Percentiles rank a stretch among this genome's conserved stretches.
Conservation (phyloP, 2,888 invertebrate genomes). For the Orthosia incerta region DNA sequence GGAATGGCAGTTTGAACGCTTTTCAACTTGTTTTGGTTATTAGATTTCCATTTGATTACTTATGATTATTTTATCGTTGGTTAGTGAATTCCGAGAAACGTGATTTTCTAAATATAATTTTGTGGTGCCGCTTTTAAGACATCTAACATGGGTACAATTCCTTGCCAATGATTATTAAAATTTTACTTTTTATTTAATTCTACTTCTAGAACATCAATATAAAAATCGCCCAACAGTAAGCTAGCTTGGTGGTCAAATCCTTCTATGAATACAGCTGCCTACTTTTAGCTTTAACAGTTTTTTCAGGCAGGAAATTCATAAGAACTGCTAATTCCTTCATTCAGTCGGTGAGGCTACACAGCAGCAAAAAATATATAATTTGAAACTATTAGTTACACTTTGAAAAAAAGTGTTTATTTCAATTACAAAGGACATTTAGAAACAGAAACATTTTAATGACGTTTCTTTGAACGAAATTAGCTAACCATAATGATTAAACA, state of each 20-base stretch:
- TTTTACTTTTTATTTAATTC: too few relatives aligned
- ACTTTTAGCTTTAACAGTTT: not conserved
- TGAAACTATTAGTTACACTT: too few relatives aligned
- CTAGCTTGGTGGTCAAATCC: not conserved
- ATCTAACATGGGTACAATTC: not conserved
- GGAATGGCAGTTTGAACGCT: constrained; percentile 25
- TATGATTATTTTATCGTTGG: not conserved
- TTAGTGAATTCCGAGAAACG: not conserved
- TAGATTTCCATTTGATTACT: constrained; percentile 19
- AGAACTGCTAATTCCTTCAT: not conserved
- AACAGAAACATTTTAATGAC: not conserved
- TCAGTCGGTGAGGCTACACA: not conserved
- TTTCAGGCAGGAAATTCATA: not conserved
- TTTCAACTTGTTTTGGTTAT: constrained; percentile 16
- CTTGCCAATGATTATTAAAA: too few relatives aligned
- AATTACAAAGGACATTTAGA: too few relatives aligned
- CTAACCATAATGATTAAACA: not conserved
- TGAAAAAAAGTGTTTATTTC: too few relatives aligned
- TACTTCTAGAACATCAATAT: too few relatives aligned
- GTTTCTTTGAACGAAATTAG: not conserved
- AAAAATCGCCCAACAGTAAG: too few relatives aligned
- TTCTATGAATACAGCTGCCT: not conserved
- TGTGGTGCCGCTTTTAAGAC: not conserved
- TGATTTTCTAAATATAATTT: not conserved
- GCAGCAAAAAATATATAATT: not conserved